A percentile compares a stretch with the other conserved stretches of the same genome.
Conservation (phyloP, 2,113 vertebrate genomes). For the Gadus chalcogrammus region DNA sequence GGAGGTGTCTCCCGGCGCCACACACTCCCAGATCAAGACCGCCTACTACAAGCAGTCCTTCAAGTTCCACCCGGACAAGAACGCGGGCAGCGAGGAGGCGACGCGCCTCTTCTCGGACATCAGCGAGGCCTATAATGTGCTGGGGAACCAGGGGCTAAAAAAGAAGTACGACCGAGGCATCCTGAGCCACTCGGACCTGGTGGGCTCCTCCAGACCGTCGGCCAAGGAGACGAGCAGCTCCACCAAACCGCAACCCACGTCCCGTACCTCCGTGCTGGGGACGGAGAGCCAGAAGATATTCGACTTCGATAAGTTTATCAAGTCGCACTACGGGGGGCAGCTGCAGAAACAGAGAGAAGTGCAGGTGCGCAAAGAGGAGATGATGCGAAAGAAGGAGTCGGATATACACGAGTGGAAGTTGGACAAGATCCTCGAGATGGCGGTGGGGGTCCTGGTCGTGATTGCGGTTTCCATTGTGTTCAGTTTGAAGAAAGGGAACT, state of each 20-base stretch:
- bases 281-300: conserved; percentile 38
- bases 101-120: conserved; percentile 78
- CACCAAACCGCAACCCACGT: not conserved
- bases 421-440: conserved; percentile 28
- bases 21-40: conserved; percentile 84
- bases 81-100: conserved; percentile 75
- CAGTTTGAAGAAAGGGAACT: conserved; percentile 15
- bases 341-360: conserved; percentile 70
- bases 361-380: conserved; percentile 55
- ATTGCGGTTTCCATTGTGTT: conserved; percentile 7
- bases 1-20: conserved; percentile 68
- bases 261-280: not conserved
- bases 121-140: conserved; percentile 82
- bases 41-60: conserved; percentile 90
- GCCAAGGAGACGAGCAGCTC: conserved; percentile 22
- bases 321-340: conserved; percentile 82
- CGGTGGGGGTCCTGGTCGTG: conserved; percentile 11
- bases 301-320: conserved; percentile 85
- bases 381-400: conserved; percentile 30
- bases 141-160: conserved; percentile 77
- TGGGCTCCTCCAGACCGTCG: conserved; percentile 28
- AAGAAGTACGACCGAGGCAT: conserved; percentile 83
- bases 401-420: not conserved
- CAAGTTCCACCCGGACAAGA: conserved; percentile 84
- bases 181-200: conserved; percentile 70